Conservation (phyloP, 2,888 invertebrate genomes). For the Lycaena phlaeas region DNA sequence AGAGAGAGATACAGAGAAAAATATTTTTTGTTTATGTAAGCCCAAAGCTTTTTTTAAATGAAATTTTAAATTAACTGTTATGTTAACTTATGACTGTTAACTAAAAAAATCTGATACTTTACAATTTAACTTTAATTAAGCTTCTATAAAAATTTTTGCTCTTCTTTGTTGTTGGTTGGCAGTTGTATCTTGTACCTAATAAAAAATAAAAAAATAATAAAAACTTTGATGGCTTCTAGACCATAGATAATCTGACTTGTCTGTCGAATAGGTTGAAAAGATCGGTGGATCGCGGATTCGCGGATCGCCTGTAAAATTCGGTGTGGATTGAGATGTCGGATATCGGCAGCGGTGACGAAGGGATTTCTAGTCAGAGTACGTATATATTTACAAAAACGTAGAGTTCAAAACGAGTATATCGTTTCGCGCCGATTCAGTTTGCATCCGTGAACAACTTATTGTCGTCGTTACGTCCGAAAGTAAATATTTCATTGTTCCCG, state of each 20-base stretch:
- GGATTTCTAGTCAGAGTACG: conserved; percentile 85
- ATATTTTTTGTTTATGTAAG: no score
- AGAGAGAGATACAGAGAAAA: no score
- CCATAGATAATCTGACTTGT: conserved; percentile 50
- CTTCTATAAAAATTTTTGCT: no score
- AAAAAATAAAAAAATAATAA: no score
- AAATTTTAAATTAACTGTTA: no score
- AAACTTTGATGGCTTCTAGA: conserved; percentile 56
- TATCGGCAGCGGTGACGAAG: conserved; percentile 86
- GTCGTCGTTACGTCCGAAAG: conserved; percentile 52
- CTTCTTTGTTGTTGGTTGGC: no score
- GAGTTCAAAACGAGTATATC: conserved; percentile 28
- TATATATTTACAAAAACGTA: conserved; percentile 53
- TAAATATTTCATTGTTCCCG: conserved; percentile 71
- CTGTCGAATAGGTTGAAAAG: conserved; percentile 52
- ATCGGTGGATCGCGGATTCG: conserved; percentile 43
- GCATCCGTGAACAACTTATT: conserved; percentile 35
- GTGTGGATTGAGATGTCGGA: conserved; percentile 80
- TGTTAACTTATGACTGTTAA: no score
- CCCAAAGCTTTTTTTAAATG: no score
- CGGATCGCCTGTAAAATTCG: conserved; percentile 55
- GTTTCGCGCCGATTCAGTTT: conserved; percentile 37
- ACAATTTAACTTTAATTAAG: no score
- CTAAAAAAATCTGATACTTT: no score
- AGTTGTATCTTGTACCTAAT: no score